Base-by-base conservation (phyloP, 2,888 invertebrate species). In the Serripes groenlandicus region DNA sequence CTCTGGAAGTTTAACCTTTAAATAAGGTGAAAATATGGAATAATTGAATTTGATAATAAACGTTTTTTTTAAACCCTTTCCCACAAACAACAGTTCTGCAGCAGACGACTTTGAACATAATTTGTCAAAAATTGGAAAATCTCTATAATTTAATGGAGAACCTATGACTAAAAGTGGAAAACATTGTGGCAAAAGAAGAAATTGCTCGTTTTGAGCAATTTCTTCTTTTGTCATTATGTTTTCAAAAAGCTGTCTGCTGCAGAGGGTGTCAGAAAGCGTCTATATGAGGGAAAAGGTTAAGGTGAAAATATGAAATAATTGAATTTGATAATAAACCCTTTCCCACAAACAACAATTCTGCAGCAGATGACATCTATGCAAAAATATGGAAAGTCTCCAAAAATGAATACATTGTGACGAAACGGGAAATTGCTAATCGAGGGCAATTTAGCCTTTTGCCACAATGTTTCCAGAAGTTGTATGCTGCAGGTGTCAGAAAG, bases 1-100 rank as follows among this genome's bases (percentile, higher is more conserved):
- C 1, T 78, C 77, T 77, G 92, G 92, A 32, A 92, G 69, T 21
- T 64, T 62, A 66, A 84, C 86, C 92, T 92, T 66, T 62, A 85
- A 81, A 49, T 28, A 11, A n/a, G n/a, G 9, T 26, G 26, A 3
- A 71, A 1, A 54, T 21, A 21, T 23, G 5, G 34, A n/a, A n/a
- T n/a, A n/a, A n/a, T n/a, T n/a, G n/a, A n/a, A n/a, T n/a, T n/a
- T n/a, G n/a, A n/a, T n/a, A n/a, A n/a, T n/a, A n/a, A n/a, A n/a
- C n/a, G n/a, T n/a, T n/a, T n/a, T n/a, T n/a, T n/a, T n/a, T n/a
- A n/a, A n/a, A n/a, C n/a, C n/a, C n/a, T n/a, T n/a, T n/a, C n/a
- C n/a, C n/a, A n/a, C n/a, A n/a, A n/a, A n/a, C n/a, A n/a, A n/a
- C n/a, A n/a, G n/a, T n/a, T n/a, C n/a, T n/a, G n/a, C n/a, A n/a